Evolutionary conservation across 2,113 vertebrate species (phyloP).

Genomic region (Hypanus sabinus): DNA sequence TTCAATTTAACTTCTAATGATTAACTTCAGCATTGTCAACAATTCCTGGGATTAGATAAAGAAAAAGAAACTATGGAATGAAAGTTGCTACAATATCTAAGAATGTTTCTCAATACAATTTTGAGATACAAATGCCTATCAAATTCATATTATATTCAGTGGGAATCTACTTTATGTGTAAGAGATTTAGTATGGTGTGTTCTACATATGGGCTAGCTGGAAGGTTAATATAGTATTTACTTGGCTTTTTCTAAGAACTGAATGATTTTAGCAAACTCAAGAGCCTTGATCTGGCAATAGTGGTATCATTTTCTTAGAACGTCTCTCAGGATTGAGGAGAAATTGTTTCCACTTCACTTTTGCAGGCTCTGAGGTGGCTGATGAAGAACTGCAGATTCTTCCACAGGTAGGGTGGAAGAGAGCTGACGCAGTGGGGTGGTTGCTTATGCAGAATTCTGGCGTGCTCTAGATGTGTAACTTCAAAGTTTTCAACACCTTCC

Average conservation of each 20-base stretch:
- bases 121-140: not conserved
- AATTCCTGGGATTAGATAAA: not conserved
- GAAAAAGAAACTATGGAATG: not conserved
- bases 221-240: not conserved
- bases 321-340: no score
- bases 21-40: not conserved
- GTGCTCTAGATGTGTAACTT: no score
- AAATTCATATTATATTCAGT: not conserved
- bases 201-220: not conserved
- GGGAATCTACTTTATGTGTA: not conserved
- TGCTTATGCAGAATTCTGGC: no score
- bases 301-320: not conserved
- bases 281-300: no score
- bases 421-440: no score
- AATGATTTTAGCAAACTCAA: not conserved
- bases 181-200: not conserved
- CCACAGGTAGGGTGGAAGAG: no score
- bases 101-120: not conserved
- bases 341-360: no score
- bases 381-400: no score
- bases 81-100: not conserved
- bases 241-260: not conserved
- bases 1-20: not conserved
- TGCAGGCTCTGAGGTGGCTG: no score
- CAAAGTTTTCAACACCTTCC: no score